Percentiles rank a stretch among this genome's conserved stretches.
These are phyloP conservation scores for Spinus pinus DNA, from an alignment of 2,797 vertebrate genomes.

Conservation along the genomic window DNA sequence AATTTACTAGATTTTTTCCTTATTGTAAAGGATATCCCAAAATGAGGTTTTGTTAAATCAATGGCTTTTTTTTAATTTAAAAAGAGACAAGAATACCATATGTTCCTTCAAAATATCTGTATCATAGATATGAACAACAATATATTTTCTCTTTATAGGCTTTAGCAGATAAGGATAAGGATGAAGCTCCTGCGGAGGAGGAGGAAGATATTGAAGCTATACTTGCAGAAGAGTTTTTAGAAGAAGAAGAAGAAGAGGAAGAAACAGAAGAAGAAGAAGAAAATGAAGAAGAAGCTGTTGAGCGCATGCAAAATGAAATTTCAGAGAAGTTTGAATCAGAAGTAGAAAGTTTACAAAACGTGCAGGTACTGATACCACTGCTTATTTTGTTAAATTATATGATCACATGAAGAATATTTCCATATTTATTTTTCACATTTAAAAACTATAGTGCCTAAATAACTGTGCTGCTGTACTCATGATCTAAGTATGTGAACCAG, in stretches of 20 bases:
- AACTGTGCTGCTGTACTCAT: not conserved
- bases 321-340: constrained; percentile 82
- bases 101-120: not conserved
- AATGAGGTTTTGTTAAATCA: not conserved
- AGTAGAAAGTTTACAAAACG: constrained; percentile 59
- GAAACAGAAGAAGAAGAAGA: constrained; percentile 73
- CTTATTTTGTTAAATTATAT: not conserved
- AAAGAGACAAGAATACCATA: not conserved
- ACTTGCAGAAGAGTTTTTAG: constrained; percentile 85
- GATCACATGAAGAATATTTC: not conserved
- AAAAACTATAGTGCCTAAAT: not conserved
- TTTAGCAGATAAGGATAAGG: not conserved
- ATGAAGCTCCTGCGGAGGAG: constrained; percentile 46
- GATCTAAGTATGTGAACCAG: not conserved
- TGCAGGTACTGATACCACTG: constrained; percentile 76
- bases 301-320: constrained; percentile 84
- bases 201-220: constrained; percentile 77
- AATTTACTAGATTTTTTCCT: not conserved
- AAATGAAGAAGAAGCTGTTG: constrained; percentile 75
- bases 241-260: constrained; percentile 74
- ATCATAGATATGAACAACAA: not conserved
- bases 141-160: constrained; percentile 45
- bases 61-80: not conserved
- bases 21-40: not conserved
- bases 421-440: not conserved